These are phyloP conservation scores for Petrophora chlorosata DNA, from an alignment of 2,888 invertebrate genomes.

Conservation along the genomic window DNA sequence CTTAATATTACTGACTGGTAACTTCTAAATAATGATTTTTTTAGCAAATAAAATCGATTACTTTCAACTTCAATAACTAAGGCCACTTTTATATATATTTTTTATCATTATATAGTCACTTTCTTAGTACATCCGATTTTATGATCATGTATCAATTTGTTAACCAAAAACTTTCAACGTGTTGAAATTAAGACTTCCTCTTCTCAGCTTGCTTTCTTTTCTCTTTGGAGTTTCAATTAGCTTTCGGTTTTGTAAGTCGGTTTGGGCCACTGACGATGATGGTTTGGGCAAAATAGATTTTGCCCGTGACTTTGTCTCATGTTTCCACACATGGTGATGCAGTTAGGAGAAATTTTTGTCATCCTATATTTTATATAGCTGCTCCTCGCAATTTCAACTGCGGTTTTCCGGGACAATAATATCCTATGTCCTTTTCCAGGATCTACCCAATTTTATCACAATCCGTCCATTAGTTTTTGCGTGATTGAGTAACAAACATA, in stretches of 20 bases:
- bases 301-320: not conserved
- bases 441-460: no score
- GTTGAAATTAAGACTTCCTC: conserved; percentile 20
- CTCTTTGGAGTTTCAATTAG: conserved; percentile 10
- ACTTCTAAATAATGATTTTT: no score
- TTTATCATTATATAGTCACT: not conserved
- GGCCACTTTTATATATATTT: no score
- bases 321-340: not conserved
- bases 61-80: no score
- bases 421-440: no score
- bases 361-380: not conserved
- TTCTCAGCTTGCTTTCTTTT: conserved; percentile 14
- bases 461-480: no score
- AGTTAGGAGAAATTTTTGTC: not conserved
- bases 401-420: no score
- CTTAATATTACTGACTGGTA: no score
- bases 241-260: not conserved
- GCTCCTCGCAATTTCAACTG: not conserved
- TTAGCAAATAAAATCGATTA: no score
- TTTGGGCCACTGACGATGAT: no score
- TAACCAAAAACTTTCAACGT: conserved; percentile 24
- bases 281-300: not conserved
- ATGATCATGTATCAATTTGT: conserved; percentile 24
- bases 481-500: no score
- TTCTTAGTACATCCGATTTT: conserved; percentile 4